These are phyloP conservation scores for Tetranychus piercei DNA, from an alignment of 2,888 invertebrate genomes.

Conservation along the genomic window DNA sequence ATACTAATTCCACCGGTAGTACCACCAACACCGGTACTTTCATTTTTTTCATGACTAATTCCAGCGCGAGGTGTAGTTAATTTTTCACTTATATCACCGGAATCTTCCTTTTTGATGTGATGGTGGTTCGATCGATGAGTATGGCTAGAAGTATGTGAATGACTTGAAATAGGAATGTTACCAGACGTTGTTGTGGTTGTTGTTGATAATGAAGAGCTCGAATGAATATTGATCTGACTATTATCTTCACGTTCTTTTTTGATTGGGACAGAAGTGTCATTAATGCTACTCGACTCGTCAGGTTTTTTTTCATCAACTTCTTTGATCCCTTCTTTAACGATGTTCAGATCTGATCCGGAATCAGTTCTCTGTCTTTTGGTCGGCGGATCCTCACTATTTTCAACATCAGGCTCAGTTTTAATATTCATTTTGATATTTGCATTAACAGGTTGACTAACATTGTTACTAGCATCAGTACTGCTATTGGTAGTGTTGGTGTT, in stretches of 20 bases:
- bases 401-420: not conserved
- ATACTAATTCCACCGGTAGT: not conserved
- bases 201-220: not conserved
- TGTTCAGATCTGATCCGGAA: not conserved
- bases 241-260: conserved; percentile 7
- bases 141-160: conserved; percentile 1
- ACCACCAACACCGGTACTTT: not conserved
- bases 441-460: conserved; percentile 3
- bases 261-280: not conserved
- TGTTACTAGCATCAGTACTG: not conserved
- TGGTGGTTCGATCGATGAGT: not conserved
- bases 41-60: not conserved
- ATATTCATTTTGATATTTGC: not conserved
- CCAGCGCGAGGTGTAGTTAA: not conserved
- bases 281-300: not conserved
- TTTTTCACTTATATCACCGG: not conserved
- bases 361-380: not conserved
- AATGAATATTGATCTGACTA: not conserved
- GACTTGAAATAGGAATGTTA: conserved; percentile 4
- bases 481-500: conserved; percentile 9
- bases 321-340: not conserved
- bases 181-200: not conserved
- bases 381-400: not conserved
- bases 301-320: conserved; percentile 3
- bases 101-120: not conserved